phyloP scores from a whole-genome alignment of 2,113 vertebrate genomes.

The Solenodon paradoxus region DNA sequence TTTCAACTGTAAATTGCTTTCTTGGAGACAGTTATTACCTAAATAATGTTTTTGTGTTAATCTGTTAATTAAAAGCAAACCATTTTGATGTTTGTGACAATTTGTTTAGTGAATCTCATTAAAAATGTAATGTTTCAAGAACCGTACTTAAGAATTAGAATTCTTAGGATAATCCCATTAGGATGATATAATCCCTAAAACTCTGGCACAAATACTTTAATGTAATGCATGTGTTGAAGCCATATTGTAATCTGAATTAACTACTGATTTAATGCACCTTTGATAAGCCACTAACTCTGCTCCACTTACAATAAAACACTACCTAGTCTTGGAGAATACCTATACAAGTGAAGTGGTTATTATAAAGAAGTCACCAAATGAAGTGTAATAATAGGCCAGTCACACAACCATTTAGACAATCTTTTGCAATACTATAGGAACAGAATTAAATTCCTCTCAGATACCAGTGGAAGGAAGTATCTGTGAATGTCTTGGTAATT shows the following conservation, averaged over 20 bases:
- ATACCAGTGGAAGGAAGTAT: background rate
- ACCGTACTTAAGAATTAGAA: background rate
- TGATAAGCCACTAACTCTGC: background rate
- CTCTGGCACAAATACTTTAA: background rate
- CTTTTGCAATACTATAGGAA: background rate
- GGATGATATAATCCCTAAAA: background rate
- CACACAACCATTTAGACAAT: background rate
- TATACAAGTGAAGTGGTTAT: background rate
- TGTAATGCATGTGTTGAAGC: background rate
- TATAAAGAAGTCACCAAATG: background rate
- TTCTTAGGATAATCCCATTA: background rate
- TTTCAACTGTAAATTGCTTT: slow-evolving; percentile 38
- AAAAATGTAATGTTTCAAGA: background rate
- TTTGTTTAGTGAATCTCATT: background rate
- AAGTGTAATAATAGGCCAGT: background rate
- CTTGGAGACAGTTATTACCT: slow-evolving; percentile 6
- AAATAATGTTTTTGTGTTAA: slow-evolving; percentile 35
- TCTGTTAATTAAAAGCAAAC: slow-evolving; percentile 44
- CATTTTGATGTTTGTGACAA: slow-evolving; percentile 16
- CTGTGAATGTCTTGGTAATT: background rate
- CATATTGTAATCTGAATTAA: background rate
- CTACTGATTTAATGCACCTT: background rate
- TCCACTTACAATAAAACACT: background rate
- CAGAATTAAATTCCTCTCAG: background rate
- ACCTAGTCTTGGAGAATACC: background rate